Evolutionary conservation across 2,797 vertebrate genomes (phyloP).

Genomic region (Lerista edwardsae): DNA sequence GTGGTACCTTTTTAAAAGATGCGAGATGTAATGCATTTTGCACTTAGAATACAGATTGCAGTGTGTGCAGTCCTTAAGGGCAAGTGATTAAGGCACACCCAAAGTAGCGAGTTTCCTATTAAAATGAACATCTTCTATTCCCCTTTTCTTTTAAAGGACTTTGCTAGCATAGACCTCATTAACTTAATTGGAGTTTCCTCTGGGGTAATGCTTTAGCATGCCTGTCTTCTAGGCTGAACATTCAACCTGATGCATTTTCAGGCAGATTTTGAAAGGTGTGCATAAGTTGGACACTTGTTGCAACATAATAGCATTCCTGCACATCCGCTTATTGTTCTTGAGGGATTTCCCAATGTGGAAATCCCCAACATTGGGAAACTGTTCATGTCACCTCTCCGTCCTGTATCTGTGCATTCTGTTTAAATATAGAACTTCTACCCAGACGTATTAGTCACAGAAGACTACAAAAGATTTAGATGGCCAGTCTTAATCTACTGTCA

Average conservation of each 20-base stretch:
- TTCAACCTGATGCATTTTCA: background rate
- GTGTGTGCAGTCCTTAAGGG: background rate
- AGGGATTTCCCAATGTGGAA: background rate
- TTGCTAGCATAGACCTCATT: background rate
- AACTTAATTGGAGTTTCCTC: background rate
- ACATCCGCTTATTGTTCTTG: background rate
- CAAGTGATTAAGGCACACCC: conserved; percentile 15
- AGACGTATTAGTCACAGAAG: background rate
- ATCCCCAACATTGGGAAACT: background rate
- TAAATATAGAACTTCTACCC: background rate
- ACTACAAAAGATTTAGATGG: background rate
- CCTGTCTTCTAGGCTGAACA: background rate
- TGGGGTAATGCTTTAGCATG: background rate
- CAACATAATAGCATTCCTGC: background rate
- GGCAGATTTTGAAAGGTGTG: conserved; percentile 4
- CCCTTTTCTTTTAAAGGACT: conserved; percentile 25
- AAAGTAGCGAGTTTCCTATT: conserved; percentile 26
- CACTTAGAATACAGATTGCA: background rate
- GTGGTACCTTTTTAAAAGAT: background rate
- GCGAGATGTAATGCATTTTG: background rate
- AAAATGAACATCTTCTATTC: conserved; percentile 37
- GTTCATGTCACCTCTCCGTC: fast-evolving
- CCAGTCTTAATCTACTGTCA: background rate
- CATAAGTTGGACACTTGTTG: conserved; percentile 12
- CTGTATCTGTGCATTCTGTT: background rate